Conservation (phyloP, 1,140 invertebrate species). For the Cardiocondyla obscurior region DNA sequence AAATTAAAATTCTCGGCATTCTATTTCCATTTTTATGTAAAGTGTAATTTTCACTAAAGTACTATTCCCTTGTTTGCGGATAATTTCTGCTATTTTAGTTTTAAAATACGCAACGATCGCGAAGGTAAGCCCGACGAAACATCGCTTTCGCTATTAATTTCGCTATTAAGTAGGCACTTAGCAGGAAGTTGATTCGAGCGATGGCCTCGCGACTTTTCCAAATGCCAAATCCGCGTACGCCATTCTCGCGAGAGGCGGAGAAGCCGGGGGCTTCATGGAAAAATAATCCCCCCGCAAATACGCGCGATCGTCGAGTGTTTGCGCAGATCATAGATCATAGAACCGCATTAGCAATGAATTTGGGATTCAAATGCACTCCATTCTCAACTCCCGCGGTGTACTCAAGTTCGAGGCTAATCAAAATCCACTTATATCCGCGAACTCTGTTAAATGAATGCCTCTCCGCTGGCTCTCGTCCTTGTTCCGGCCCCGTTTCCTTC, state of each 20-base stretch:
- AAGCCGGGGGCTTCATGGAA: neutral
- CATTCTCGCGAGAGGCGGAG: neutral
- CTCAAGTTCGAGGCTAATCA: conserved; percentile 69
- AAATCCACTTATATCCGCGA: conserved; percentile 68
- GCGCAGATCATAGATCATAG: conserved; percentile 55
- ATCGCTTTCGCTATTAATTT: conserved; percentile 15
- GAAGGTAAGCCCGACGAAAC: neutral
- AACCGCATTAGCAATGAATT: conserved; percentile 65
- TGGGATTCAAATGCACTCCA: conserved; percentile 68
- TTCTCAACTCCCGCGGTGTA: conserved; percentile 43
- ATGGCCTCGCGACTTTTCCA: neutral
- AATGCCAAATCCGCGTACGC: neutral
- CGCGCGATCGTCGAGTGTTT: conserved; percentile 18
- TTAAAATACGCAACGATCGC: neutral
- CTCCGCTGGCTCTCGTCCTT: conserved; percentile 32
- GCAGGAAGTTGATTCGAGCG: neutral
- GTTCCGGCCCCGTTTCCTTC: neutral
- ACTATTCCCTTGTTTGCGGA: neutral
- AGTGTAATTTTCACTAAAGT: neutral
- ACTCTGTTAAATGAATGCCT: conserved; percentile 65
- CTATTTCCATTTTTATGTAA: neutral
- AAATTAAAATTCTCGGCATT: conserved; percentile 2
- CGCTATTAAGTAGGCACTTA: neutral
- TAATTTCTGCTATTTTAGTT: neutral
- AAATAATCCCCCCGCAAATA: conserved; percentile 31